Evolutionary conservation across 2,797 vertebrate genomes (phyloP), one percentile per base, ranked within the genome.

Genomic region (Mallotus villosus): DNA sequence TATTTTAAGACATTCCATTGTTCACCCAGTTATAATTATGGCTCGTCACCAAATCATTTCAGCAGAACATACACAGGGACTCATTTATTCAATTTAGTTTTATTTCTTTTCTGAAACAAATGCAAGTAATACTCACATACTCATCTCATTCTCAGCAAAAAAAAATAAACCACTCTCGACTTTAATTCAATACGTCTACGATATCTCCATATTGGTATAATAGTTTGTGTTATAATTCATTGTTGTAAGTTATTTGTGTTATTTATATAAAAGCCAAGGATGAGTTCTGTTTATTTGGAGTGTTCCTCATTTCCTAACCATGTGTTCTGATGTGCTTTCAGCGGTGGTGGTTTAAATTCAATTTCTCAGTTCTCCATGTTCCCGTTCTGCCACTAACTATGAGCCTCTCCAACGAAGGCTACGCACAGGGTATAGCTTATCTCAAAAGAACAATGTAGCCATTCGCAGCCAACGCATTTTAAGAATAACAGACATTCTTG

Each of bases 171-270:
- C 82, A 81, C 83, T 87, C 81, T 89, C 92, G 91, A 90, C 88
- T 85, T 92, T 88, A 88, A 91, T 88, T 86, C 84, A 79, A 80
- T 90, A 90, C 91, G 88, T 92, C 85, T 92, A 91, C 91, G 93
- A 89, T 91, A 90, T 90, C 86, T 87, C 88, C 90, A 91, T 91
- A 90, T 86, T 92, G 89, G 93, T 92, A 90, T 79, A 74, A 70
- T 24, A 61, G 60, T 75, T 72, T 77, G 24, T 68, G 68, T 92
- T 92, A 89, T 92, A 92, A 85, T 87, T 92, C 88, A 93, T 86
- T 93, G 90, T 92, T 94, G 89, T 94, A 92, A 92, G 90, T 95
- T 94, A 95, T 95, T 95, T 94, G 91, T 94, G 89, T 92, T 93
- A 93, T 94, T 95, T 95, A 94, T 93, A 95, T 92, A 94, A 92